Base-by-base conservation (phyloP, 2,888 invertebrate genomes). In the Caenorhabditis macrosperma region DNA sequence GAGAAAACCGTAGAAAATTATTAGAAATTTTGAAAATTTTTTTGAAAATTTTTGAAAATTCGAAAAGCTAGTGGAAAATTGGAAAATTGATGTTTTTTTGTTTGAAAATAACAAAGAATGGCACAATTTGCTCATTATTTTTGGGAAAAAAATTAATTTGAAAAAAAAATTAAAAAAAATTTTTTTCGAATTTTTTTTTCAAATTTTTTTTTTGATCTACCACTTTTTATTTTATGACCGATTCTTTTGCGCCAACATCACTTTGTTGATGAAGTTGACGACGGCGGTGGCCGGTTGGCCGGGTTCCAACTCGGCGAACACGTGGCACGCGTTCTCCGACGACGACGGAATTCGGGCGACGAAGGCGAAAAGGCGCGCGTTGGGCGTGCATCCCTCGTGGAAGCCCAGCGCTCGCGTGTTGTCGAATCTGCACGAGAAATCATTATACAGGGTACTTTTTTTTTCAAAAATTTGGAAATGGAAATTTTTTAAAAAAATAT, bases 301-400 rank as follows among this genome's bases (percentile, higher is more conserved):
- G 0, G 95, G 94, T 91, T 97, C 96, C 79, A 96, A 92, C 91
- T 98, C 97, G 24, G 96, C 96, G 92, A 98, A 97, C 84, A 98
- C 94, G 93, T 97, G 97, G 92, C 97, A 97, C 92, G 96, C 95
- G 93, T 98, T 98, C 92, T 97, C 96, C 57, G 94, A 93, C 5
- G 84, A 81, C 7, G 82, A 82, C 7, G 82, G 84, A 35, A 95
- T 94, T 90, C 95, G 93, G 28, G 97, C 96, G 85, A 98, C 96
- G 92, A 97, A 97, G 60, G 97, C 98, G 91, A 98, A 98, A 87
- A 90, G 82, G 6, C 88, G 83, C 7, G 90, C 90, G 28, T 69
- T 55, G 2, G 82, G 44, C 7, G 88, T 87, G 28, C 85, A 83
- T 5, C 80, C 79, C 6, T 83, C 82, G 54, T 67, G 67, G 81